Evolutionary conservation across 2,797 vertebrate genomes (phyloP).

Genomic region (Thamnophis elegans): DNA sequence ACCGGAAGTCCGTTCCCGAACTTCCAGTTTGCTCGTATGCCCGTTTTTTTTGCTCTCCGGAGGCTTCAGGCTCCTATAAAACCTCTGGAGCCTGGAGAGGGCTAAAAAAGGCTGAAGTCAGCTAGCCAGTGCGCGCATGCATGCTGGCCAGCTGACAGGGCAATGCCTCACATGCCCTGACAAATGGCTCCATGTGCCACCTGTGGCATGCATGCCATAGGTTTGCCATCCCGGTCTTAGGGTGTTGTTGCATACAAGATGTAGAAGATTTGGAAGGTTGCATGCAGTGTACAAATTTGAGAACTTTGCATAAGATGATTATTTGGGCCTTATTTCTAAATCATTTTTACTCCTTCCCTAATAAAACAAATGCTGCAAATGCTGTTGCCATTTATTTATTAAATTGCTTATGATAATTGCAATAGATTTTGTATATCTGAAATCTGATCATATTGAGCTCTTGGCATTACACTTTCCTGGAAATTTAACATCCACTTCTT

Average conservation of each 20-base stretch:
- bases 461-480: background rate
- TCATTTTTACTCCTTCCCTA: background rate
- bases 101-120: no score
- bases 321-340: background rate
- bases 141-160: no score
- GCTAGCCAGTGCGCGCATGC: no score
- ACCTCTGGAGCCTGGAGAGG: no score
- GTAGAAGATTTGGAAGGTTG: background rate
- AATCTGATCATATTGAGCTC: background rate
- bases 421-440: background rate
- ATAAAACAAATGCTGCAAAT: background rate
- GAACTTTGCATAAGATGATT: background rate
- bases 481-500: background rate
- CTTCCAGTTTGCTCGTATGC: no score
- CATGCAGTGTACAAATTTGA: background rate
- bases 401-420: background rate
- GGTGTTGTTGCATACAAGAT: background rate
- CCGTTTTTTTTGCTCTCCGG: no score
- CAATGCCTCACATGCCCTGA: no score
- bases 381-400: background rate
- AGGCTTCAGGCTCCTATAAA: no score
- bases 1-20: no score
- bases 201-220: no score
- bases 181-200: no score
- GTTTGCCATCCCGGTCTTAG: no score